Evolutionary conservation across 2,888 invertebrate species (phyloP), one percentile per base, ranked within the genome.

Genomic region (Plagodis dolabraria): DNA sequence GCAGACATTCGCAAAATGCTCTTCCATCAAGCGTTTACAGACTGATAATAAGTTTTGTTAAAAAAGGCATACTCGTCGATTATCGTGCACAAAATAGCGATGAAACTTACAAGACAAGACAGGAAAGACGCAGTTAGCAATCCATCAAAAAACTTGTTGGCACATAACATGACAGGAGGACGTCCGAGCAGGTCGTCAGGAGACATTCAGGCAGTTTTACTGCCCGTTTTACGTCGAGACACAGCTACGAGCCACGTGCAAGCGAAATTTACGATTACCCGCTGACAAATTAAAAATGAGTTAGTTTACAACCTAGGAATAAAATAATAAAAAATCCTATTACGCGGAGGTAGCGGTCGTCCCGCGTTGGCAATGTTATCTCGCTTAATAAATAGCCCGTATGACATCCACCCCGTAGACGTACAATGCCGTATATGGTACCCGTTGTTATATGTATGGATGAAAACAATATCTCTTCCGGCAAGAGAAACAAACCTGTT

Each of bases 261-360:
- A 79, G 75, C 71, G 76, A 76, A 86, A 86, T 90, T 90, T 89
- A 91, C 82, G 85, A 82, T 81, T 80, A 79, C 67, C 74, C 76
- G 73, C 80, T 83, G 84, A 87, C 87, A 91, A 91, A 91, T 92
- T 90, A 90, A 91, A 89, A 90, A 90, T 87, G 84, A 87, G 87
- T 85, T 86, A 86, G 86, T 88, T 89, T 87, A 87, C 86, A 85
- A 76, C 85, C 81, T 71, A 75, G 85, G 84, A 84, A 85, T 86
- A 85, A 87, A 87, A 87, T 87, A 82, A 87, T 82, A 85, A 86
- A 86, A 87, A 88, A 85, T 10, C 83, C 85, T 85, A 89, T 88
- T 88, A 87, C 82, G 78, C 63, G 76, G 75, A 79, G 77, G 81
- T 80, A 76, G 78, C 71, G 63, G 73, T 74, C 77, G 75, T 74